Evolutionary conservation across 1,140 invertebrate genomes (phyloP), one percentile per base, ranked within the genome.

Genomic region (Heliothis subflexa): DNA sequence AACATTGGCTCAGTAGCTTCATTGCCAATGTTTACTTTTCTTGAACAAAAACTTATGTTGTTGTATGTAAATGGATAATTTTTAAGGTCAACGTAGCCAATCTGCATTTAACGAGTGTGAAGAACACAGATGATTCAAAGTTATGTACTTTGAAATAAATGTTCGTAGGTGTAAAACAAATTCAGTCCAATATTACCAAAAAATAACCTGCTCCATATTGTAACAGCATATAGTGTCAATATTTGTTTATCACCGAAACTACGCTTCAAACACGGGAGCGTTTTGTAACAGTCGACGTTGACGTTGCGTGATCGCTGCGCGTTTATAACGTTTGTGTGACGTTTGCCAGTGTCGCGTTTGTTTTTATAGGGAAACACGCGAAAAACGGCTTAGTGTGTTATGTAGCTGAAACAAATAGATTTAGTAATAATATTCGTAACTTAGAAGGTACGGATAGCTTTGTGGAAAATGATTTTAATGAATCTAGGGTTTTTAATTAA

Each of bases 351-450:
- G 66, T 70, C 66, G n/a, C 66, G 28, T 14, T 28, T 52, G n/a
- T 50, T 13, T 4, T 70, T 70, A 49, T 70, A 66, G 10, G 16
- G 16, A 12, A 59, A 70, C 66, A 70, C 66, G 47, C 66, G 21
- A 52, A 70, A 70, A 13, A 12, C 21, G 47, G 66, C 14, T 52
- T 70, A 50, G 45, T 49, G 16, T 10, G 4, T 13, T 66, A 12
- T 49, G 45, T 49, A 50, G 21, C 47, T 9, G n/a, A 52, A 18
- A 7, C 16, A 50, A 16, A 66, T 2, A 13, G 4, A 25, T 13
- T 25, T 7, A 61, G 21, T 5, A 25, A 25, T 25, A 25, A 25
- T 25, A 25, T 10, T 52, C 5, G 13, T 4, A 7, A 28, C 25
- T 14, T 10, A 7, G 47, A 2, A 28, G 52, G 61, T 16, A 21